Evolutionary conservation across 2,113 vertebrate genomes (phyloP).

Genomic region (Leptobrachium ailaonicum): DNA sequence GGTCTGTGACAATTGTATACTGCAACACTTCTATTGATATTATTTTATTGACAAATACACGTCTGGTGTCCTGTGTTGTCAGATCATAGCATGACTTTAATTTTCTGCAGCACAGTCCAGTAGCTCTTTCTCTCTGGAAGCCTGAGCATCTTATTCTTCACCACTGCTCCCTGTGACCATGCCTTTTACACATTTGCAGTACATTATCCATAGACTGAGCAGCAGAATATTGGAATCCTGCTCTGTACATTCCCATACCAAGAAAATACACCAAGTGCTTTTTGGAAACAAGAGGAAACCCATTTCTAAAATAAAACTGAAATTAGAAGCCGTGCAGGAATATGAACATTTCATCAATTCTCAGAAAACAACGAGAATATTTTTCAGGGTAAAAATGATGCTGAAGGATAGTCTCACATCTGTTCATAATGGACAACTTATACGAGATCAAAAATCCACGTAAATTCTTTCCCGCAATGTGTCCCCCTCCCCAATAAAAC

Average conservation of each 20-base stretch:
- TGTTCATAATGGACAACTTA: conserved; percentile 26
- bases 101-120: conserved; percentile 4
- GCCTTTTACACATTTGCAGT: not conserved
- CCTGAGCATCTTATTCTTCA: not conserved
- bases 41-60: no score
- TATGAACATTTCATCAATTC: conserved; percentile 10
- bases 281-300: not conserved
- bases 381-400: not conserved
- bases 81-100: not conserved
- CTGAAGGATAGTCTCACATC: conserved; percentile 25
- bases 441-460: conserved; percentile 29
- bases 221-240: not conserved
- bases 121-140: not conserved
- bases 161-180: not conserved
- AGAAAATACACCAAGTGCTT: not conserved
- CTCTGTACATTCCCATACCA: not conserved
- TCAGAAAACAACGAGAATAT: conserved; percentile 5
- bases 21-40: no score
- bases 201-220: not conserved
- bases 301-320: conserved; percentile 18
- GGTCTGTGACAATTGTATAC: no score
- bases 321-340: conserved; percentile 5
- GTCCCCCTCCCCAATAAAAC: conserved; percentile 49
- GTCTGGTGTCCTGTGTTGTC: no score
- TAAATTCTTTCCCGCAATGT: conserved; percentile 18